Evolutionary conservation across 2,888 invertebrate genomes (phyloP), one percentile per base, ranked within the genome.

Genomic region (Oscheius sp.): DNA sequence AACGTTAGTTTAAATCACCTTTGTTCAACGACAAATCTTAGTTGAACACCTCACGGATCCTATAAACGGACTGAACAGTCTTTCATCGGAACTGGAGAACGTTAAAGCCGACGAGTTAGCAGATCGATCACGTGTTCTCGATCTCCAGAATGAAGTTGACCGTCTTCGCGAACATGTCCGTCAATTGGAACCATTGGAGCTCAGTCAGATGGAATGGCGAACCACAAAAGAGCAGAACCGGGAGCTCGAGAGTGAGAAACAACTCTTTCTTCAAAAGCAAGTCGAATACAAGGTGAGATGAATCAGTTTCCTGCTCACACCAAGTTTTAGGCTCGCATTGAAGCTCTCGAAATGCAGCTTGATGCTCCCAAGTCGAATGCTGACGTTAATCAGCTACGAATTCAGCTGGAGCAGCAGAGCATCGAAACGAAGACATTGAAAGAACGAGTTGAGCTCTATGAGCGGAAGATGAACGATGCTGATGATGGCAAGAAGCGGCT

Each of bases 191-290:
- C 1, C 10, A 2, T 32, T 70, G 3, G 50, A 74, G 33, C n/a
- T 9, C 1, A 60, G 70, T n/a, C 51, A 70, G 55, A 3, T 51
- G 32, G 70, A 74, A 55, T 70, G 70, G 62, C 62, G 60, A 35
- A 53, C 70, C 11, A 53, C 74, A n/a, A 70, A 74, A 37, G 60
- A 50, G 9, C 21, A 33, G 37, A 70, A 53, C 47, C 51, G 62
- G 29, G 70, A 70, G 53, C 53, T 74, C 5, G 74, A 74, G 42
- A 70, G 70, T 42, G 62, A 70, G 37, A 50, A 59, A 13, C 35
- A 70, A 35, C 48, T 74, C 13, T 35, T 50, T 9, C 51, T 33
- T n/a, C 32, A 42, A 10, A 70, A 74, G 13, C 21, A 35, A 10
- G 37, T 53, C 9, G 63, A 74, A n/a, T 33, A 48, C n/a, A 42